A percentile compares a stretch with the other conserved stretches of the same genome.
Evolutionary conservation across 2,797 vertebrate genomes (phyloP).

Genomic region (Muscicapa comitata): DNA sequence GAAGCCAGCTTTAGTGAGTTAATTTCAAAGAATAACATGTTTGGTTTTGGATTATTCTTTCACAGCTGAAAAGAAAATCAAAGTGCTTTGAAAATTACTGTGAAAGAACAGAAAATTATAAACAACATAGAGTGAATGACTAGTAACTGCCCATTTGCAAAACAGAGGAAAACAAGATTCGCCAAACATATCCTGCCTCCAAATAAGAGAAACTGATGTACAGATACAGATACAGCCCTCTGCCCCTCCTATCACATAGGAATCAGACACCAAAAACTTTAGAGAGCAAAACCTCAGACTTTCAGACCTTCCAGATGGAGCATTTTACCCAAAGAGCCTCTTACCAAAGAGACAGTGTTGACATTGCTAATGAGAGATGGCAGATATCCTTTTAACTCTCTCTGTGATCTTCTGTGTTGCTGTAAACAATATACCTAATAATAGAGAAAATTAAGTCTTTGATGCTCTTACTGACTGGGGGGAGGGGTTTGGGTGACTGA

Average conservation of each 20-base stretch:
- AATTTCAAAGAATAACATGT: constrained; percentile 73
- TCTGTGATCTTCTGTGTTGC: constrained; percentile 4
- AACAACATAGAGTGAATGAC: constrained; percentile 38
- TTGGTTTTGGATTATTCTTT: constrained; percentile 64
- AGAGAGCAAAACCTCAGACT: neutral
- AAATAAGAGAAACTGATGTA: neutral
- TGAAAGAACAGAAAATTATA: constrained; percentile 57
- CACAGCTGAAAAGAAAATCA: constrained; percentile 66
- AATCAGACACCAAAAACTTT: neutral
- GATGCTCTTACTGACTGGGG: neutral
- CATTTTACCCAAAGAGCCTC: neutral
- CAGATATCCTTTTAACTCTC: constrained; percentile 21
- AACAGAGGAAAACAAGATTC: neutral
- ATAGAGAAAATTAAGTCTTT: neutral
- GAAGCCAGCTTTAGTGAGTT: constrained; percentile 52
- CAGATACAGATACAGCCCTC: neutral
- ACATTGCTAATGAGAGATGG: constrained; percentile 5
- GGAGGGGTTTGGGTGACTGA: neutral
- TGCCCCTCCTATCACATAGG: neutral
- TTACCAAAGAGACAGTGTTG: neutral
- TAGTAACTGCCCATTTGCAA: constrained; percentile 30
- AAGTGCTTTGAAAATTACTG: constrained; percentile 55
- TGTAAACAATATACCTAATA: constrained; percentile 16
- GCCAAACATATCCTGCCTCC: neutral
- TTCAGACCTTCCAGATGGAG: constrained; percentile 14